Percentiles rank a stretch among this genome's conserved stretches.
Evolutionary conservation across 2,797 vertebrate genomes (phyloP).

Genomic region (Mus spretus): DNA sequence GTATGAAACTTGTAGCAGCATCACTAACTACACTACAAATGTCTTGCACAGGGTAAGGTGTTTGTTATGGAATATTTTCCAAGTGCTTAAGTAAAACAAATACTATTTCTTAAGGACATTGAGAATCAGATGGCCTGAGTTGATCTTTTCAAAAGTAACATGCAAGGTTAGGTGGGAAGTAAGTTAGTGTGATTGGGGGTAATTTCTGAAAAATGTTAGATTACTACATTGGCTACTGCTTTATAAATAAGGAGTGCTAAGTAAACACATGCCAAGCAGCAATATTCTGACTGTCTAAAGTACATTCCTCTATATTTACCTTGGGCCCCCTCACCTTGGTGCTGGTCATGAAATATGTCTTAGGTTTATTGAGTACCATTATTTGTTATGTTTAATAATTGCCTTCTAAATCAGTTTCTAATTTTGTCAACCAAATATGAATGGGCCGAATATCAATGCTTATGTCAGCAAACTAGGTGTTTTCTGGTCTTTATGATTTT

Average conservation of each 20-base stretch:
- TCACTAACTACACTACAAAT: neutral
- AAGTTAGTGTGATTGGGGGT: neutral
- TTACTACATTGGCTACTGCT: neutral
- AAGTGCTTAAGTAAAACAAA: neutral
- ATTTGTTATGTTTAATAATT: slow-evolving; percentile 45
- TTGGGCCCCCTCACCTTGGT: neutral
- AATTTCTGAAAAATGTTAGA: neutral
- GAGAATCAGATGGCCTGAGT: neutral
- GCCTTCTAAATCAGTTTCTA: slow-evolving; percentile 60
- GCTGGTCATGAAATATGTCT: slow-evolving; percentile 19
- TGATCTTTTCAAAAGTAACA: slow-evolving; percentile 1
- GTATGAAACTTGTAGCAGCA: neutral
- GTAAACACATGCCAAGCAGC: slow-evolving; percentile 23
- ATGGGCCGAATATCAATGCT: neutral
- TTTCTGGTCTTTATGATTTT: slow-evolving; percentile 30
- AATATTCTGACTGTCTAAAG: slow-evolving; percentile 6
- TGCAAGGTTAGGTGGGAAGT: neutral
- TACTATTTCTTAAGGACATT: neutral
- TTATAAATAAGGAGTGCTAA: neutral
- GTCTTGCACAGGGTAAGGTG: neutral
- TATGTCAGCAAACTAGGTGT: slow-evolving; percentile 1
- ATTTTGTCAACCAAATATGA: slow-evolving; percentile 37
- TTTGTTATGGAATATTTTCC: slow-evolving; percentile 5
- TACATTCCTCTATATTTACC: slow-evolving; percentile 48
- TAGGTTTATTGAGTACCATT: neutral